Base-by-base conservation (phyloP, 2,888 invertebrate species). In the Gymnocheta viridis region DNA sequence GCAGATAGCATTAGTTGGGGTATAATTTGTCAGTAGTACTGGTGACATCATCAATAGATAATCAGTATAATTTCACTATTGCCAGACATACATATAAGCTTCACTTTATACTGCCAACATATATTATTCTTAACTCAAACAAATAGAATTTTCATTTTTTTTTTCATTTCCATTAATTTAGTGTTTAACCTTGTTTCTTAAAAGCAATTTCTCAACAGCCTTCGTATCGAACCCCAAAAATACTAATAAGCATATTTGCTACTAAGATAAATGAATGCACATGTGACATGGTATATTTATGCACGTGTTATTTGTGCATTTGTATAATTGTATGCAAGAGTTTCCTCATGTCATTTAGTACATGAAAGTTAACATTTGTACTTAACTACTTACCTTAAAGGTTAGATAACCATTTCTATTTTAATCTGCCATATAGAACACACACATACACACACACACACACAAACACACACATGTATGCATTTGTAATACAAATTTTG, bases 311-410 rank as follows among this genome's bases (percentile, higher is more conserved):
- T 24, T 35, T 47, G 10, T 56, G 47, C 56, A 66, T 76, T 64
- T 76, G 62, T 70, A 17, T 64, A 72, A 62, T 64, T 51, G 44
- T 47, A 72, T 79, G 70, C 64, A 56, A 47, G 19, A 47, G 47
- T 64, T 64, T 73, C 66, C 54, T 67, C 72, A 58, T 67, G 58
- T 67, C 60, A 60, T 44, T 41, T 22, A 60, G 32, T 60, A 72
- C 58, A 49, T 70, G 56, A 77, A 80, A 72, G 58, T 60, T 67
- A 81, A 56, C 80, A 84, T 67, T 81, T 77, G 67, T 80, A 44
- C 76, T 84, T 62, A 84, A 56, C 72, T 77, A 49, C 72, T 81
- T 84, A 69, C 66, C 67, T 77, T 62, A 81, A 81, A 73, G 83
- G 77, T 84, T 77, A 84, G 72, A 77, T 84, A 81, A 84, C 69